Percentiles rank a stretch among this genome's conserved stretches.
phyloP scores from a whole-genome alignment of 2,113 vertebrate species.

The Callipepla squamata region DNA sequence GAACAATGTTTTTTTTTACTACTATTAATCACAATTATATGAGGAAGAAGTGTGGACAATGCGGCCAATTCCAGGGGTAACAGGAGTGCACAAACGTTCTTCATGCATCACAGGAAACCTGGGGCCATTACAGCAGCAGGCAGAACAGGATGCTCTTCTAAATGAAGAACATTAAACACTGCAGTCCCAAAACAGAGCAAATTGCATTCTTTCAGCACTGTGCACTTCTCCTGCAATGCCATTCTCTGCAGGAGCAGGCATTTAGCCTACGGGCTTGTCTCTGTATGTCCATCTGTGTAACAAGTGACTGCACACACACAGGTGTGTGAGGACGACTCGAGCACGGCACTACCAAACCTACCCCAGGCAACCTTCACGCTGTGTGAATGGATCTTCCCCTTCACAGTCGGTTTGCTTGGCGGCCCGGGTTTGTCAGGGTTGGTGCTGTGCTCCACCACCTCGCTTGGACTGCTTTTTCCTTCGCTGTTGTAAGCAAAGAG shows the following conservation, averaged over 20 bases:
- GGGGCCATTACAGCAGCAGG: no score
- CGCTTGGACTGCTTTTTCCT: slow-evolving; percentile 80
- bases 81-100: background rate
- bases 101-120: background rate
- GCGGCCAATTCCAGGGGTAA: background rate
- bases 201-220: accelerated
- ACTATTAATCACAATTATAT: background rate
- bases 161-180: background rate
- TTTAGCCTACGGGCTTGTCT: background rate
- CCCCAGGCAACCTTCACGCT: slow-evolving; percentile 79
- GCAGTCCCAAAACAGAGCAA: background rate
- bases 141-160: background rate
- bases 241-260: background rate
- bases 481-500: slow-evolving; percentile 81
- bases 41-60: background rate
- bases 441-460: slow-evolving; percentile 80
- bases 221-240: background rate
- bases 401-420: slow-evolving; percentile 71
- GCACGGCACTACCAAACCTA: background rate
- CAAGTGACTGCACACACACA: accelerated
- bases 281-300: background rate
- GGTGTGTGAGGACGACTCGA: background rate
- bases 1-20: background rate
- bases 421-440: slow-evolving; percentile 80
- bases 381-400: slow-evolving; percentile 77